Conservation (phyloP, 1,140 invertebrate genomes). For the Drosophila auraria region DNA sequence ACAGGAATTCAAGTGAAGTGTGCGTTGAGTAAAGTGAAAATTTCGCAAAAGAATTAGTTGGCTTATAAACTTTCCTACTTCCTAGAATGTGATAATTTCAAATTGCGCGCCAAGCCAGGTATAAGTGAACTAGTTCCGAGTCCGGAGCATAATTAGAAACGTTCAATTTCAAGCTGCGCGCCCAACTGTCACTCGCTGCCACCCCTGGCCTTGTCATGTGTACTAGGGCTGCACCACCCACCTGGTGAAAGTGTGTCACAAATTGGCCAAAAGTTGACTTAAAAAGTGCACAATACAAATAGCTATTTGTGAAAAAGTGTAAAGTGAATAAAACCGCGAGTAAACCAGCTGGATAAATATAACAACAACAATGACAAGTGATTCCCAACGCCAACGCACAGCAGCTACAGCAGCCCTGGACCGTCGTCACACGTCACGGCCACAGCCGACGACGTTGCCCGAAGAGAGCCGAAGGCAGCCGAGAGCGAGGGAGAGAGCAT, state of each 20-base stretch:
- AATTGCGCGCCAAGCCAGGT: background rate
- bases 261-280: background rate
- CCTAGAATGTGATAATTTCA: background rate
- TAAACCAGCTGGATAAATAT: background rate
- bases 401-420: slow-evolving; percentile 12
- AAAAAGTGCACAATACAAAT: background rate
- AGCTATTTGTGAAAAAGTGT: background rate
- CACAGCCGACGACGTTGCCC: background rate
- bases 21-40: too few relatives aligned
- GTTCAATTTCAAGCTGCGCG: slow-evolving; percentile 9
- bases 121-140: background rate
- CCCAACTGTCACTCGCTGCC: background rate
- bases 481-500: slow-evolving; percentile 48
- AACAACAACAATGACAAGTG: background rate
- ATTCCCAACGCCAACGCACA: background rate
- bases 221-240: background rate
- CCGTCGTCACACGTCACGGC: slow-evolving; percentile 7
- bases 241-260: background rate
- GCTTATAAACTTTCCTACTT: too few relatives aligned
- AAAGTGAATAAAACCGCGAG: background rate
- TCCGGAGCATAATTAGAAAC: background rate
- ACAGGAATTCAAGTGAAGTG: background rate
- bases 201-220: background rate
- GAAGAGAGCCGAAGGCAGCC: slow-evolving; percentile 11
- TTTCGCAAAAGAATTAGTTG: too few relatives aligned